Evolutionary conservation across 1,140 invertebrate genomes (phyloP), one percentile per base, ranked within the genome.

Genomic region (Cephus cinctus): DNA sequence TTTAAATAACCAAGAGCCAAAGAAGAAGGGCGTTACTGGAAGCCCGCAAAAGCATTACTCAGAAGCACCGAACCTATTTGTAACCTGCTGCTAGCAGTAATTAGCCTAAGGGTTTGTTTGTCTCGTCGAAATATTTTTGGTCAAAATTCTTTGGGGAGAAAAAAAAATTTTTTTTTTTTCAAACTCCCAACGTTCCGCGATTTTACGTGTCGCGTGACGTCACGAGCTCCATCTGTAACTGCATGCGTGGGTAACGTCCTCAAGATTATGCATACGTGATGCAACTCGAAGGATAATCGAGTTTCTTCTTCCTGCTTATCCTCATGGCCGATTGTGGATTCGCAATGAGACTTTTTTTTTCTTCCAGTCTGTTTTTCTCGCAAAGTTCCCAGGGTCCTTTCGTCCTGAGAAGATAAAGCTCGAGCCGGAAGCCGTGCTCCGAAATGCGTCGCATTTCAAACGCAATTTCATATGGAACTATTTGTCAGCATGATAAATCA

Each of bases 91-190:
- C 15, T 30, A 15, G 32, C 20, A 8, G 40, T 52, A 52, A 56
- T 56, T 52, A 52, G 30, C 54, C 52, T 56, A 56, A 51, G 45
- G 40, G 49, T 52, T 56, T 56, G 45, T 56, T 56, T 52, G 52
- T 56, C 54, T 48, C 43, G 31, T 11, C 18, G 14, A 31, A 9
- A 49, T 49, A 52, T 52, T 43, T 14, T 9, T n/a, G n/a, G n/a
- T n/a, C n/a, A n/a, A n/a, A n/a, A n/a, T n/a, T n/a, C n/a, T n/a
- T n/a, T n/a, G n/a, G n/a, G n/a, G n/a, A n/a, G n/a, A n/a, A n/a
- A n/a, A n/a, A n/a, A n/a, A n/a, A n/a, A n/a, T n/a, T n/a, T n/a
- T n/a, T n/a, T n/a, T n/a, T n/a, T n/a, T n/a, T n/a, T n/a, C n/a
- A n/a, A n/a, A n/a, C n/a, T n/a, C n/a, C 34, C 19, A 36, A n/a